These are phyloP conservation scores for Gerris lacustris DNA, from an alignment of 2,888 invertebrate genomes.

Conservation along the genomic window DNA sequence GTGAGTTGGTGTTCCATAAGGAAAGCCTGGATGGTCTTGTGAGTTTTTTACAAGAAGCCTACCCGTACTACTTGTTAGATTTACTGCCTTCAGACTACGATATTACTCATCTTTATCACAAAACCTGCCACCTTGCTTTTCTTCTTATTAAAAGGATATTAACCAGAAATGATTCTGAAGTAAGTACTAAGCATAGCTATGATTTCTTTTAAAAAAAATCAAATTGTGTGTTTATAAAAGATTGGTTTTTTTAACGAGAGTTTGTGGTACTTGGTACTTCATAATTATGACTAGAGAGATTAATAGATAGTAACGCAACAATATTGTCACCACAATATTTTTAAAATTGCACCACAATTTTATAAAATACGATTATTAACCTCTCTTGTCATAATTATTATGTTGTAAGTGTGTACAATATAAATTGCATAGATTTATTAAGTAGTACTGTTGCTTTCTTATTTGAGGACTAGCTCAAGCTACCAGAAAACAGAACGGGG, in stretches of 20 bases:
- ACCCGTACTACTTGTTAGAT: conserved; percentile 49
- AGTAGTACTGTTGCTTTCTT: no score
- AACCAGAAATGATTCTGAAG: conserved; percentile 64
- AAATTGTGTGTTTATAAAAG: not conserved
- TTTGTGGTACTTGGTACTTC: not conserved
- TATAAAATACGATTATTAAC: no score
- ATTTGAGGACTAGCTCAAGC: no score
- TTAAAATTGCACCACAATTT: no score
- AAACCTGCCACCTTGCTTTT: conserved; percentile 47
- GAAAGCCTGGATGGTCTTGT: conserved; percentile 46
- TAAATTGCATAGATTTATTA: no score
- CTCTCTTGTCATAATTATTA: no score
- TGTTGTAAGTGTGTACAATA: no score
- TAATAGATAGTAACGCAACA: no score
- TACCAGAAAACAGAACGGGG: no score
- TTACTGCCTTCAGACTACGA: conserved; percentile 37
- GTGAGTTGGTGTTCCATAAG: conserved; percentile 47
- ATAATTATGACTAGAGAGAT: no score
- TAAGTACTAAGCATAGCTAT: conserved; percentile 34
- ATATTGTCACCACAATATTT: no score
- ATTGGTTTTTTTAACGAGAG: not conserved
- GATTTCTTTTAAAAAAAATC: conserved; percentile 3
- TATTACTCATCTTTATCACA: conserved; percentile 47
- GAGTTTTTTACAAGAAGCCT: conserved; percentile 62
- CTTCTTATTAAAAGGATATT: conserved; percentile 62